These are phyloP conservation scores for Xanthorhoe spadicearia DNA, from an alignment of 2,888 invertebrate species.

Conservation along the genomic window DNA sequence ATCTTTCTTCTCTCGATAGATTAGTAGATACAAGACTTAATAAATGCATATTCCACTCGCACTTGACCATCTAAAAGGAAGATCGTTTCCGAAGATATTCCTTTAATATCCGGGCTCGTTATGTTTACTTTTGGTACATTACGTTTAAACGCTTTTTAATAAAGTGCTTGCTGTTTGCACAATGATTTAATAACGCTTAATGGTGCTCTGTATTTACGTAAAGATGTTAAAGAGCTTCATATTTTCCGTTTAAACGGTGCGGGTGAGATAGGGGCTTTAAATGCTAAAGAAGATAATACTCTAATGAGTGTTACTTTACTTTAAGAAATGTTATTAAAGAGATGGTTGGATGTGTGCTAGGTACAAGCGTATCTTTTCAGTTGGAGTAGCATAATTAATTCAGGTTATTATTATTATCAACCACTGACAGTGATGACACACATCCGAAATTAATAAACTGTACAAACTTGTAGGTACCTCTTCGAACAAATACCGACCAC, in stretches of 20 bases:
- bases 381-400: too few relatives aligned
- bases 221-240: conserved; percentile 9
- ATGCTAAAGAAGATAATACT: conserved; percentile 4
- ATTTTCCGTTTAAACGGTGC: conserved; percentile 7
- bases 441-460: too few relatives aligned
- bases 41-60: neutral
- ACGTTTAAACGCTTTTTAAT: conserved; percentile 35
- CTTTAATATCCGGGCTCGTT: conserved; percentile 37
- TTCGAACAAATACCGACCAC: too few relatives aligned
- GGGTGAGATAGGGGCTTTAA: conserved; percentile 5
- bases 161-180: conserved; percentile 31
- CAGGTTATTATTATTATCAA: too few relatives aligned
- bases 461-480: too few relatives aligned
- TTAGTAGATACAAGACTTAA: neutral
- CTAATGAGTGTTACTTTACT: neutral
- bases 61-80: conserved; percentile 14
- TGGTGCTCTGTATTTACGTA: conserved; percentile 17
- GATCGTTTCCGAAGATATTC: conserved; percentile 30
- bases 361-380: too few relatives aligned
- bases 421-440: too few relatives aligned
- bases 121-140: conserved; percentile 32
- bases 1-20: too few relatives aligned
- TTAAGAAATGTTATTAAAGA: too few relatives aligned
- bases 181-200: conserved; percentile 34
- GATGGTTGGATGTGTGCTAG: too few relatives aligned